These are phyloP conservation scores for Diadema setosum DNA, from an alignment of 35 echinoderm and acorn worm species.

Conservation along the genomic window DNA sequence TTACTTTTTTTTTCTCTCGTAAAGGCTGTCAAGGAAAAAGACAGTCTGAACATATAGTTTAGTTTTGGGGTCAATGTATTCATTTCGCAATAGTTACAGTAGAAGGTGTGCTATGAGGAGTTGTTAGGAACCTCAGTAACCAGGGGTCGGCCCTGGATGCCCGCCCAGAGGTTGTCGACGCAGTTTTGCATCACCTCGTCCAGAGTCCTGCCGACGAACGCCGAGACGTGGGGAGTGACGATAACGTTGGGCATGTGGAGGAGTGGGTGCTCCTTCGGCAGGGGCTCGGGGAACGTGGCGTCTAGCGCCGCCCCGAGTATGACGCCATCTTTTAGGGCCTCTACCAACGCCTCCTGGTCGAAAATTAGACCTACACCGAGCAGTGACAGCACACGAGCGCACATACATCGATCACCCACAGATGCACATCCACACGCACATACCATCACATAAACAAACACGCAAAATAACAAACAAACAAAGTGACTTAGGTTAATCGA, in stretches of 20 bases:
- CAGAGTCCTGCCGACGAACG: not conserved
- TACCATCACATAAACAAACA: no score
- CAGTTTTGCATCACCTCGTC: slow-evolving; percentile 10
- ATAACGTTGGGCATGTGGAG: slow-evolving; percentile 55
- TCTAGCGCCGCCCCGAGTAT: slow-evolving; percentile 55
- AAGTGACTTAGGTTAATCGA: no score
- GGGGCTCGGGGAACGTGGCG: slow-evolving; percentile 62
- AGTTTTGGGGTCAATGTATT: no score
- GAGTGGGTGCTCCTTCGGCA: slow-evolving; percentile 60
- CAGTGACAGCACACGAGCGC: no score
- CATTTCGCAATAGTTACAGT: no score
- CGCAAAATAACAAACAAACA: no score
- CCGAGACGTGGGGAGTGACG: slow-evolving; percentile 29
- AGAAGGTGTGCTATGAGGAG: no score
- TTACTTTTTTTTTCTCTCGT: no score
- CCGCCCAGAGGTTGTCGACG: slow-evolving; percentile 1
- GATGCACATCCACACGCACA: no score
- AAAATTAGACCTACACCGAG: slow-evolving; percentile 33
- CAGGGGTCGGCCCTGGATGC: not conserved
- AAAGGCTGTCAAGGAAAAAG: no score
- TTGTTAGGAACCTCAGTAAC: not conserved
- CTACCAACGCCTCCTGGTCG: slow-evolving; percentile 47
- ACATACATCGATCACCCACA: no score
- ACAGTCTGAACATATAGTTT: no score
- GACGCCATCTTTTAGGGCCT: slow-evolving; percentile 19